Evolutionary conservation across 1,140 invertebrate species (phyloP), one percentile per base, ranked within the genome.

Genomic region (Heliconius melpomene): DNA sequence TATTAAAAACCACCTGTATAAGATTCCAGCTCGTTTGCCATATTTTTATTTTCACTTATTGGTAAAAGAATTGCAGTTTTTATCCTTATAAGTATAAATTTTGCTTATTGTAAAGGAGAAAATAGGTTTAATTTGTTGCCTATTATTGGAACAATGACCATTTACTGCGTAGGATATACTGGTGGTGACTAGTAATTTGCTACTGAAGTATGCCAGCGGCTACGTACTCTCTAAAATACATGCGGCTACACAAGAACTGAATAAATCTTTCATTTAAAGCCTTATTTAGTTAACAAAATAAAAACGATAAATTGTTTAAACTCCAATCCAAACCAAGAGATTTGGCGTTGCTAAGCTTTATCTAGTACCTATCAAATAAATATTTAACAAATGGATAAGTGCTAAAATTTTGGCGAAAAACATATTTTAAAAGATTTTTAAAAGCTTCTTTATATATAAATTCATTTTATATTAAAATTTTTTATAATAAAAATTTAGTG

Each of bases 401-500:
- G 40, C 40, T 16, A 46, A 60, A 23, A 60, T 60, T 23, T 26
- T 23, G 3, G 8, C 57, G 7, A 20, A 60, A 2, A 60, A 26
- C 23, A 23, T 23, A 60, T 60, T 60, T n/a, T 26, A 23, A 60
- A 3, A 26, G 11, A 26, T 16, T 36, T 36, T 32, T 32, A 0
- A 32, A 32, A 32, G 2, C 2, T 32, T 32, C 3, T 32, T 32
- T 32, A 32, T 32, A 7, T 36, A 36, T 36, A 36, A 36, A 36
- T 36, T 36, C 5, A 7, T 36, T 36, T 36, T 36, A 29, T 66
- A 66, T 66, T 18, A 26, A 13, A 26, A 29, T 7, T 46, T n/a
- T 46, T 16, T 46, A 66, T 66, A 23, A 23, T 29, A 66, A 60
- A 60, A 85, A 83, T 88, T 84, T 85, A 90, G 89, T 90, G 93